Conservation (phyloP, 1,140 invertebrate genomes). For the Tachypleus tridentatus region DNA sequence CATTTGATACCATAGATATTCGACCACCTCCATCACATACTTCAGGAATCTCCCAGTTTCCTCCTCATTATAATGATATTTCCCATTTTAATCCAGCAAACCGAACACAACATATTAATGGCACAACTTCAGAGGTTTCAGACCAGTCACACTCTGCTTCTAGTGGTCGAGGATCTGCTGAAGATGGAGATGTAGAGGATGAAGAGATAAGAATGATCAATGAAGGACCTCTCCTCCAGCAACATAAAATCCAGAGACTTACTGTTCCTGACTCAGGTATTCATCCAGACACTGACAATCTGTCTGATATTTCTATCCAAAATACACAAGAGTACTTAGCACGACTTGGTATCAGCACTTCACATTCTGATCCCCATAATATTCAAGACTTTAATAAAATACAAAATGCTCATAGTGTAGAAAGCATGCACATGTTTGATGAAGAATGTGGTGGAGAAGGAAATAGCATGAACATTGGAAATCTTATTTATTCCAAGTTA, state of each 20-base stretch:
- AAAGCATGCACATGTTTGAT: slow-evolving; percentile 76
- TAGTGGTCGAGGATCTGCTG: slow-evolving; percentile 85
- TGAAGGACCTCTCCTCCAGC: slow-evolving; percentile 49
- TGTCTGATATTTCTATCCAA: slow-evolving; percentile 81
- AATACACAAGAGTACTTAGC: slow-evolving; percentile 95
- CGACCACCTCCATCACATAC: slow-evolving; percentile 34
- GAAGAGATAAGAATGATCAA: slow-evolving; percentile 98
- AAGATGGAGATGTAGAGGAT: slow-evolving; percentile 77
- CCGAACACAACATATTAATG: slow-evolving; percentile 21
- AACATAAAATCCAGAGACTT: slow-evolving; percentile 34
- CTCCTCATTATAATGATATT: slow-evolving; percentile 82
- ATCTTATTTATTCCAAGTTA: slow-evolving; percentile 77
- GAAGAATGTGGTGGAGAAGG: slow-evolving; percentile 66
- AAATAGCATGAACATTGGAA: slow-evolving; percentile 59
- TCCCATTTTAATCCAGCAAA: slow-evolving; percentile 52
- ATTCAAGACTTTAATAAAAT: slow-evolving; percentile 27
- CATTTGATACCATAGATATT: slow-evolving; percentile 77
- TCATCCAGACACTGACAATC: slow-evolving; percentile 59
- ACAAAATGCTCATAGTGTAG: slow-evolving; percentile 39
- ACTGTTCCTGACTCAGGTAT: slow-evolving; percentile 52
- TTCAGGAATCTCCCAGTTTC: slow-evolving; percentile 52
- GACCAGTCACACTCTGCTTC: slow-evolving; percentile 81
- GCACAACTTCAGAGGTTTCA: slow-evolving; percentile 69
- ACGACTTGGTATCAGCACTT: slow-evolving; percentile 65
- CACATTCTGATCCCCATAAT: slow-evolving; percentile 21